Evolutionary conservation across 2,797 vertebrate genomes (phyloP), one percentile per base, ranked within the genome.

Genomic region (Hydrocynus forskahlii): DNA sequence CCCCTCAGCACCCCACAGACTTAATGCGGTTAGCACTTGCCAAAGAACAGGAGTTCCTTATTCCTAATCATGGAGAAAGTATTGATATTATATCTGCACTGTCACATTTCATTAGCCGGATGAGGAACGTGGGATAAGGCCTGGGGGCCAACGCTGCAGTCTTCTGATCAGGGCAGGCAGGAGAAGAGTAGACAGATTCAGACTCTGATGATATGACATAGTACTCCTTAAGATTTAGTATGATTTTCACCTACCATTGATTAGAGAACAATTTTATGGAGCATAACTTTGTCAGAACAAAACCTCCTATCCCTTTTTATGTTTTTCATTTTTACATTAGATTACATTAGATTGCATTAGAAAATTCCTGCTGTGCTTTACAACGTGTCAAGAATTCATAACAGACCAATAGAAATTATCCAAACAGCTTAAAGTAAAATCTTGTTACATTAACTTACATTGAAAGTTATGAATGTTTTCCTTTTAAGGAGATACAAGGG

Each of bases 81-180:
- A 96, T 96, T 94, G 95, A 95, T 96, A 96, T 95, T 94, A 96
- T 96, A 96, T 94, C 93, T 92, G 92, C 87, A 89, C 95, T 95
- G 95, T 96, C 96, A 95, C 92, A 95, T 95, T 94, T 94, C 93
- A 95, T 97, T 96, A 97, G 66, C 75, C 81, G 92, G 92, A 94
- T 4, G 89, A 88, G 92, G 90, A 90, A 88, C 63, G 63, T 40
- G 69, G 80, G 80, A 83, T 70, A 79, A 81, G 59, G 81, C 74
- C 79, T 52, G 50, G 54, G 77, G 59, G 77, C 76, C 70, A 78
- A 66, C 38, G 75, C 75, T 83, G 79, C 43, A 77, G 74, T 72
- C 67, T 79, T 81, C 80, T 74, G 85, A 81, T 63, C 82, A 80
- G 68, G 17, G 67, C 80, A 76, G 43, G 70, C 50, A 63, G 13